phyloP scores from a whole-genome alignment of 2,797 vertebrate genomes.

The Megaceryle alcyon region DNA sequence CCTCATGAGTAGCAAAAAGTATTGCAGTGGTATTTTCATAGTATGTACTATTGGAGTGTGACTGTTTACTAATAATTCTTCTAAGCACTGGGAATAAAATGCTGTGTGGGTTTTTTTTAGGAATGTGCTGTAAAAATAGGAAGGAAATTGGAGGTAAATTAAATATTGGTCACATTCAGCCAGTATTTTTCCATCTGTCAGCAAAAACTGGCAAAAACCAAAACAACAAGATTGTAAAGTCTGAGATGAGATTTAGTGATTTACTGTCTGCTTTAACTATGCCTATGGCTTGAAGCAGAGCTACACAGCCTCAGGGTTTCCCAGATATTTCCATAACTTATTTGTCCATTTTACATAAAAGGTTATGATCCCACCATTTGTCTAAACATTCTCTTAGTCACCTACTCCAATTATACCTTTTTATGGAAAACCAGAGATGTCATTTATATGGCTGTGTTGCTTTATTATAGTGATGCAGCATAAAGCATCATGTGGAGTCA shows the following conservation, averaged over 20 bases:
- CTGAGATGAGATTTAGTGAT: conserved; percentile 31
- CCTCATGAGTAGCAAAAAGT: background rate
- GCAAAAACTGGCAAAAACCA: background rate
- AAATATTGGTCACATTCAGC: conserved; percentile 10
- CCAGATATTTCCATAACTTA: conserved; percentile 1
- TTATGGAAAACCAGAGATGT: conserved; percentile 22
- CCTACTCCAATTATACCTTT: conserved; percentile 41
- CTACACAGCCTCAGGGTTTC: background rate
- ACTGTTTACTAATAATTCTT: conserved; percentile 26
- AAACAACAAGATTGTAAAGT: conserved; percentile 30
- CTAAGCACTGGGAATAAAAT: background rate
- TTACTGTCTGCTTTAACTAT: conserved; percentile 13
- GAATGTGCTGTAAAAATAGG: conserved; percentile 13
- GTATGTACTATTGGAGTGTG: background rate
- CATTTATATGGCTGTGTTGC: background rate
- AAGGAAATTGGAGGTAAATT: conserved; percentile 43
- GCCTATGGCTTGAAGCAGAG: background rate
- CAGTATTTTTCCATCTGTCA: conserved; percentile 36
- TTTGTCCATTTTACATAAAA: conserved; percentile 42
- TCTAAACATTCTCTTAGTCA: conserved; percentile 59
- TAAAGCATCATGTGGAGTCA: background rate
- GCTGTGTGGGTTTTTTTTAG: background rate
- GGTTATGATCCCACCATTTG: conserved; percentile 40
- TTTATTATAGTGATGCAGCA: background rate
- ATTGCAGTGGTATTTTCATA: background rate